Conservation (phyloP, 1,140 invertebrate genomes). For the Cylas formicarius region DNA sequence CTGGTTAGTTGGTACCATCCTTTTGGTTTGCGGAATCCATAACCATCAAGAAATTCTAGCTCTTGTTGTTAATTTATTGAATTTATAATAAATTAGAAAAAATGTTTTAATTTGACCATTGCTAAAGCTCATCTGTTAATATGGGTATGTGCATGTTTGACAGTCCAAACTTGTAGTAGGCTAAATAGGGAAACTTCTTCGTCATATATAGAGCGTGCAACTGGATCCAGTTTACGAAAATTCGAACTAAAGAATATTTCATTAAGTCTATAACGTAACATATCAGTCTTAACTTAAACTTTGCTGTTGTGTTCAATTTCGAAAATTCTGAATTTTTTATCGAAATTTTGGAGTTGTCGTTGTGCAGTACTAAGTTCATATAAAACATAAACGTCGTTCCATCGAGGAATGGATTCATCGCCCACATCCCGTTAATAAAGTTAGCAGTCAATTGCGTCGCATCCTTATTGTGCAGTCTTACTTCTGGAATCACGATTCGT, state of each 20-base stretch:
- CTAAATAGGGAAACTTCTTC: slow-evolving; percentile 33
- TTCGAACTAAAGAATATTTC: slow-evolving; percentile 17
- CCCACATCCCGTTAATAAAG: slow-evolving; percentile 33
- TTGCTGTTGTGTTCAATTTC: slow-evolving; percentile 4
- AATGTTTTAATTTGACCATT: no score
- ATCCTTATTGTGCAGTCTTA: slow-evolving; percentile 24
- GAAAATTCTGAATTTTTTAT: slow-evolving; percentile 7
- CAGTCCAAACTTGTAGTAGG: slow-evolving; percentile 34
- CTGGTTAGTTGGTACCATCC: no score
- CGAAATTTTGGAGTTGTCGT: slow-evolving; percentile 1
- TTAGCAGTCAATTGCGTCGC: slow-evolving; percentile 26
- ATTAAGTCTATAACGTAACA: neutral
- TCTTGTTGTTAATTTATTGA: no score
- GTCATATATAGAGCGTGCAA: slow-evolving; percentile 28
- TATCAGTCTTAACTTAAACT: slow-evolving; percentile 3
- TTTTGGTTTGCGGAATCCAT: no score
- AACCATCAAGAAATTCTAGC: no score
- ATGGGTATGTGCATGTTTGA: no score
- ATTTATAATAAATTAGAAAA: no score
- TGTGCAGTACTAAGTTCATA: slow-evolving; percentile 18
- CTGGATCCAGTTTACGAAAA: slow-evolving; percentile 24
- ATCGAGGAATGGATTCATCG: slow-evolving; percentile 31
- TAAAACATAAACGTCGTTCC: slow-evolving; percentile 23
- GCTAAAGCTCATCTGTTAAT: no score
- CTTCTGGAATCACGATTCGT: slow-evolving; percentile 20